These are phyloP conservation scores for Siphlonurus alternatus DNA, from an alignment of 2,888 invertebrate genomes.

Conservation along the genomic window DNA sequence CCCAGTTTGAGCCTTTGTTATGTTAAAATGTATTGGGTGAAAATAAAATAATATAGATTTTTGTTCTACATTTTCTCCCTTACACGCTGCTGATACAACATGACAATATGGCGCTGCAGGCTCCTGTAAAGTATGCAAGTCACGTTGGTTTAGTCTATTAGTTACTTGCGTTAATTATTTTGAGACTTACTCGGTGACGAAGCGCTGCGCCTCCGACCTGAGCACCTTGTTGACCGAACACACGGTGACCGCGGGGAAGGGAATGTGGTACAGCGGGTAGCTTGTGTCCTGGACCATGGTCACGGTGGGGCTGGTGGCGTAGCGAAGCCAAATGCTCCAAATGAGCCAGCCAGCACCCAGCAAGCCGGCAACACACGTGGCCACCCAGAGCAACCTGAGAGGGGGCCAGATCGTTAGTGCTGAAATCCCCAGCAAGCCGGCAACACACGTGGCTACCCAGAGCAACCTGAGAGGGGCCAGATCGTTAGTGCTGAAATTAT, in stretches of 20 bases:
- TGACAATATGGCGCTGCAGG: too few species aligned
- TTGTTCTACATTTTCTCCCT: too few species aligned
- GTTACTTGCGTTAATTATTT: too few species aligned
- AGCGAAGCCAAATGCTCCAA: constrained; percentile 16
- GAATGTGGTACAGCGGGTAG: constrained; percentile 17
- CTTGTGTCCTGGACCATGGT: constrained; percentile 18
- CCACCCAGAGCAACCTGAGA: constrained; percentile 1
- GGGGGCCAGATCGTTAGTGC: too few species aligned
- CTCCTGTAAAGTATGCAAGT: too few species aligned
- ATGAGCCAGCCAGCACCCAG: not conserved
- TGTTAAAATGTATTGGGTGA: too few species aligned
- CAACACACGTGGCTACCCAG: not conserved
- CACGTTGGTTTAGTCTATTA: too few species aligned
- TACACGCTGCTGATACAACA: too few species aligned
- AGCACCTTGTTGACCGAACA: constrained; percentile 19
- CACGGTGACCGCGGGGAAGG: constrained; percentile 19
- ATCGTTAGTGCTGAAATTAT: too few species aligned
- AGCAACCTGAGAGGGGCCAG: too few species aligned
- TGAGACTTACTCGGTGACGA: not conserved
- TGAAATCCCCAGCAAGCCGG: not conserved
- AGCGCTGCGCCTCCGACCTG: constrained; percentile 12
- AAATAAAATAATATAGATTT: too few species aligned
- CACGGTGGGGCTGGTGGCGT: constrained; percentile 18
- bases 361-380: not conserved
- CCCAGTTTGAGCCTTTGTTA: too few species aligned